Evolutionary conservation across 2,888 invertebrate genomes (phyloP).

Genomic region (Pollenia angustigena): DNA sequence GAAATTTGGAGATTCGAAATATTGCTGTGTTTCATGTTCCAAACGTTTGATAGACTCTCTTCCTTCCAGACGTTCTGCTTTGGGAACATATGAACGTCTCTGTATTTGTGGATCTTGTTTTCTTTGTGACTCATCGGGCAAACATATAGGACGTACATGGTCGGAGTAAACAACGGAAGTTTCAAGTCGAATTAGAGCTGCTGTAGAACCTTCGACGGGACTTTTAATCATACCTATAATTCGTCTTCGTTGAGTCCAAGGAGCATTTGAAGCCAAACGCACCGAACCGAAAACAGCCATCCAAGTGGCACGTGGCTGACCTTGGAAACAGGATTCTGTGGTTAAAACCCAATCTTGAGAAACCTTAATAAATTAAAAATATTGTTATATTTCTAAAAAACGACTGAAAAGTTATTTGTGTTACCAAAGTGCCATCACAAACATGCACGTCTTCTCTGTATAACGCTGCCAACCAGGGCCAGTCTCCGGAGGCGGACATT

Average conservation of each 20-base stretch:
- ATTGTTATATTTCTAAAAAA: not conserved
- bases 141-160: conserved; percentile 92
- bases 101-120: conserved; percentile 79
- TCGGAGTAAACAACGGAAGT: conserved; percentile 90
- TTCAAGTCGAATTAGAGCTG: conserved; percentile 92
- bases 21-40: conserved; percentile 82
- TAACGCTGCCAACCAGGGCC: conserved; percentile 96
- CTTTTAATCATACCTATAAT: conserved; percentile 95
- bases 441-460: conserved; percentile 93
- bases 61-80: conserved; percentile 81
- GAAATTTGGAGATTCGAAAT: conserved; percentile 81
- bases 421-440: conserved; percentile 93
- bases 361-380: conserved; percentile 75
- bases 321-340: conserved; percentile 94
- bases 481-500: conserved; percentile 92
- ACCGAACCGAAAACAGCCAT: conserved; percentile 91
- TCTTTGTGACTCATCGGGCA: conserved; percentile 86
- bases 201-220: conserved; percentile 94
- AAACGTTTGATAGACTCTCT: conserved; percentile 75
- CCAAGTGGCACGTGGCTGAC: conserved; percentile 95
- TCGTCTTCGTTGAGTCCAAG: conserved; percentile 94
- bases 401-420: conserved; percentile 1
- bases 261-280: conserved; percentile 90
- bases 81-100: conserved; percentile 79
- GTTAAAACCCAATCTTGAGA: conserved; percentile 93